These are phyloP conservation scores for Latrodectus hesperus DNA, from an alignment of 2,888 invertebrate species.

Conservation along the genomic window DNA sequence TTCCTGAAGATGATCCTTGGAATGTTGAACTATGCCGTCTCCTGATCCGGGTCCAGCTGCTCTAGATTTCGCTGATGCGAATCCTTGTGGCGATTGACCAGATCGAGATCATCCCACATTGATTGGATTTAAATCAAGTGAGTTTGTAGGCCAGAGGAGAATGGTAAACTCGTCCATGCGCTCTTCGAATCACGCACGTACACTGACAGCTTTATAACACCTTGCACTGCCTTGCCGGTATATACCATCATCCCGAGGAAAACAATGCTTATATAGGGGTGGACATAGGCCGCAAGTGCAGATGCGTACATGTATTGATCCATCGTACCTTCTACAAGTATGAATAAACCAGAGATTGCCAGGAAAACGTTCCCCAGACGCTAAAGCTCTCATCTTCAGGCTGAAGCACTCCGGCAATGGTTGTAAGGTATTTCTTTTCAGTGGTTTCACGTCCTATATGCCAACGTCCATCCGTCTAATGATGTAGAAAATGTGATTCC, in stretches of 20 bases:
- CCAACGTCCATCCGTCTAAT: not conserved
- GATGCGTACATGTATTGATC: not conserved
- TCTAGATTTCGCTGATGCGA: too few relatives aligned
- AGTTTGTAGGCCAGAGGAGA: too few relatives aligned
- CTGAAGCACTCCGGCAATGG: not conserved
- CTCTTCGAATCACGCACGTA: not conserved
- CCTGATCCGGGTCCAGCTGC: too few relatives aligned
- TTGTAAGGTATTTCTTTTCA: not conserved
- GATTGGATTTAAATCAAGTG: too few relatives aligned
- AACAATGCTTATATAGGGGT: not conserved
- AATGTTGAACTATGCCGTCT: too few relatives aligned
- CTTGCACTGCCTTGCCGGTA: not conserved
- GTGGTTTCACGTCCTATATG: not conserved
- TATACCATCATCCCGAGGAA: not conserved
- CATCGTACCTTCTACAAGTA: not conserved
- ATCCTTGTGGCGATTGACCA: too few relatives aligned
- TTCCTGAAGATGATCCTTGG: too few relatives aligned
- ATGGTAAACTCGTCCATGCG: too few relatives aligned
- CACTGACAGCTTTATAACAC: not conserved
- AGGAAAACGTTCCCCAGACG: not conserved
- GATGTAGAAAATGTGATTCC: not conserved
- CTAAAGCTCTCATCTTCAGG: not conserved
- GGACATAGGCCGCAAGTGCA: not conserved
- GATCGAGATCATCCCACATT: too few relatives aligned
- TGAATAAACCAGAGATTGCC: too few relatives aligned